Conservation (phyloP, 2,797 vertebrate species). For the Hypotaenidia okinawae region DNA sequence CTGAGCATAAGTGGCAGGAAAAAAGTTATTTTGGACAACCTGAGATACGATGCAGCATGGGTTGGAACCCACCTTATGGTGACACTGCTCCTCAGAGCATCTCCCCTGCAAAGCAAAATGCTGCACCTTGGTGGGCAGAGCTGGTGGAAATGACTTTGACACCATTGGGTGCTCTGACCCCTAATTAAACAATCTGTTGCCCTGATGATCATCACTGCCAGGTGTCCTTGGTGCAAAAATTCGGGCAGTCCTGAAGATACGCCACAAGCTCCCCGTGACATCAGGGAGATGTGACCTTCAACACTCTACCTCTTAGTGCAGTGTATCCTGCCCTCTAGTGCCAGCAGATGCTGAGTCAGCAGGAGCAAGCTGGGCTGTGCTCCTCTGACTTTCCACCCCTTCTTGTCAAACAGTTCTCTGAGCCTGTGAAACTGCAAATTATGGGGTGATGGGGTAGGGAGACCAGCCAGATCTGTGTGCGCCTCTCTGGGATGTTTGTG, state of each 20-base stretch:
- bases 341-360: slow-evolving; percentile 42
- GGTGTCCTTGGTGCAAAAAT: background rate
- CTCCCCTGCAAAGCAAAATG: background rate
- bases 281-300: background rate
- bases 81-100: background rate
- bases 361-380: background rate
- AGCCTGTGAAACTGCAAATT: background rate
- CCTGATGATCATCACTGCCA: background rate
- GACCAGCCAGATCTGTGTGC: background rate
- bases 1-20: background rate
- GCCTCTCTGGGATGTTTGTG: fast-evolving
- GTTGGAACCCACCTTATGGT: background rate
- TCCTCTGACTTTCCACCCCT: background rate
- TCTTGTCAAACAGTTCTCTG: background rate
- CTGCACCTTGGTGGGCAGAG: background rate
- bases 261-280: fast-evolving
- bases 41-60: too few relatives aligned
- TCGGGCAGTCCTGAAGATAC: background rate
- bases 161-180: background rate
- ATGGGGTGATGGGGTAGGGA: background rate
- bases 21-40: background rate
- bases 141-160: background rate
- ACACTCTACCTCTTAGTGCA: background rate
- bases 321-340: slow-evolving; percentile 49
- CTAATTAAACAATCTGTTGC: background rate